Evolutionary conservation across 1,140 invertebrate species (phyloP).

Genomic region (Drosophila chauvacae): DNA sequence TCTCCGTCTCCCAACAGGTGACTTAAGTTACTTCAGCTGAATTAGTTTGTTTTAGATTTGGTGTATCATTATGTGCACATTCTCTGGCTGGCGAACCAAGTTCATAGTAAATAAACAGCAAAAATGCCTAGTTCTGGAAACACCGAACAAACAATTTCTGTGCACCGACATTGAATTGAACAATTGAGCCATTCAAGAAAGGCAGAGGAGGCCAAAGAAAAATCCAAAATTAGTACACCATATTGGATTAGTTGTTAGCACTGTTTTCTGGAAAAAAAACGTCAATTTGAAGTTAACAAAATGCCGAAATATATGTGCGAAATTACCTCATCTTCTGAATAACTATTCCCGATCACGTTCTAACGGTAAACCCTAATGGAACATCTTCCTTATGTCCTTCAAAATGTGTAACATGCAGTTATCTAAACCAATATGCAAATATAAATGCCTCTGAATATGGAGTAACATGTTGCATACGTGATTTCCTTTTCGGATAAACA

Average conservation of each 20-base stretch:
- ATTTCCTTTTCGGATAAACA: conserved; percentile 17
- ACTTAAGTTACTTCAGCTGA: conserved; percentile 14
- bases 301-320: background rate
- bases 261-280: background rate
- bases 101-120: conserved; percentile 9
- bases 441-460: conserved; percentile 13
- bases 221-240: conserved; percentile 2
- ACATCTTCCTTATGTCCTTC: too few species aligned
- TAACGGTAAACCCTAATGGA: too few species aligned
- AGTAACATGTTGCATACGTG: conserved; percentile 34
- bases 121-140: conserved; percentile 3
- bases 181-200: conserved; percentile 46
- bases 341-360: background rate
- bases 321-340: background rate
- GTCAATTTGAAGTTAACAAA: background rate
- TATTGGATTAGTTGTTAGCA: conserved; percentile 15
- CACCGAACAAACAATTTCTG: conserved; percentile 13
- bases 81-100: conserved; percentile 1
- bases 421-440: conserved; percentile 9
- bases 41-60: conserved; percentile 10
- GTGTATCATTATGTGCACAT: background rate
- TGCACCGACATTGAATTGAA: conserved; percentile 16
- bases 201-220: conserved; percentile 5
- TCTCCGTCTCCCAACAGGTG: background rate
- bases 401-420: background rate